These are phyloP conservation scores for Pteronotus mesoamericanus DNA, from an alignment of 2,797 vertebrate genomes.

Conservation along the genomic window DNA sequence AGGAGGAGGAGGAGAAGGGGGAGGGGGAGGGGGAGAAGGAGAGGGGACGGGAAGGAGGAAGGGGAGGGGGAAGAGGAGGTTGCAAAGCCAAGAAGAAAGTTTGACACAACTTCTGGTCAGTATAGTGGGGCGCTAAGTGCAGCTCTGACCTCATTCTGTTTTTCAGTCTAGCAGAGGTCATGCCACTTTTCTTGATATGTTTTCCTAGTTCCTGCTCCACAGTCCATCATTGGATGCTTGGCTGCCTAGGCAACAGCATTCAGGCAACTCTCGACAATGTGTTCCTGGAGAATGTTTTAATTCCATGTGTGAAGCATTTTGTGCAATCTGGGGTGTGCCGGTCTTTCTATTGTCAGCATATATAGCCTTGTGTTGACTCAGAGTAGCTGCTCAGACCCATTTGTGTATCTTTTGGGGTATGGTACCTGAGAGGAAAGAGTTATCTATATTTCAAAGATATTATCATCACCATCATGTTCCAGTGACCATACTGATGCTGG, in stretches of 20 bases:
- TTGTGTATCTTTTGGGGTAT: background rate
- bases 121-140: constrained; percentile 21
- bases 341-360: background rate
- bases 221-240: constrained; percentile 29
- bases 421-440: background rate
- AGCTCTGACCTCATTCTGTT: constrained; percentile 40
- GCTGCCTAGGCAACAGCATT: constrained; percentile 64
- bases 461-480: background rate
- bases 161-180: constrained; percentile 60
- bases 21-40: background rate
- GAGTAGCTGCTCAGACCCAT: background rate
- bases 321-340: background rate
- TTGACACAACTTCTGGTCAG: background rate
- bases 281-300: background rate
- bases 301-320: background rate
- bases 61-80: background rate
- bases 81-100: background rate
- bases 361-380: background rate
- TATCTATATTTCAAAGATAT: constrained; percentile 32
- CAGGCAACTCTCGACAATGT: background rate
- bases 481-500: background rate
- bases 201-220: constrained; percentile 44
- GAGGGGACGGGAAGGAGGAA: background rate
- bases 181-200: constrained; percentile 55
- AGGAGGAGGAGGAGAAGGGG: too few relatives aligned